Conservation (phyloP, 2,113 vertebrate genomes). For the Papio anubis region DNA sequence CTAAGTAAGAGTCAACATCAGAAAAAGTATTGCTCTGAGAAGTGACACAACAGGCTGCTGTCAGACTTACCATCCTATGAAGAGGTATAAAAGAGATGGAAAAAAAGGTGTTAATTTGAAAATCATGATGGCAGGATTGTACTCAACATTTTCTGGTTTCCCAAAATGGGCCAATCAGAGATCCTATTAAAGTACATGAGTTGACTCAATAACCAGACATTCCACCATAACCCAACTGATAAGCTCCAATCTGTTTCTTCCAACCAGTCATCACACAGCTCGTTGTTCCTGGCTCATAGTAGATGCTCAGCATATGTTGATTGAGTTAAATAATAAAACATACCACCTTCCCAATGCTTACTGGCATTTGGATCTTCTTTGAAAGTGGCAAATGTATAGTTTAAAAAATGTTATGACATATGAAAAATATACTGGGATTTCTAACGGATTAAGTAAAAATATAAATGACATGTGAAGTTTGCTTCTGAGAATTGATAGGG, state of each 20-base stretch:
- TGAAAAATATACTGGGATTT: not conserved
- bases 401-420: not conserved
- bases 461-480: not conserved
- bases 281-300: not conserved
- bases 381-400: not conserved
- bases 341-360: not conserved
- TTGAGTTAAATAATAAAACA: not conserved
- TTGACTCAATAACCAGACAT: not conserved
- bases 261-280: not conserved
- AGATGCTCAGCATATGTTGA: not conserved
- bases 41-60: not conserved
- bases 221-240: not conserved
- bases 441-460: not conserved
- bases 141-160: not conserved
- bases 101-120: not conserved
- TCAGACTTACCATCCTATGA: not conserved
- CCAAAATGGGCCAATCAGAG: not conserved
- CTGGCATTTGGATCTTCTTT: not conserved
- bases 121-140: not conserved
- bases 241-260: not conserved
- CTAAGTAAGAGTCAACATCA: not conserved
- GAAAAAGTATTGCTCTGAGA: not conserved
- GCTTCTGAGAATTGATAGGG: not conserved
- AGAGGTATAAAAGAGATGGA: not conserved
- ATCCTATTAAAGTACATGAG: not conserved